Base-by-base conservation (phyloP, 2,888 invertebrate genomes). In the Elmis aenea region DNA sequence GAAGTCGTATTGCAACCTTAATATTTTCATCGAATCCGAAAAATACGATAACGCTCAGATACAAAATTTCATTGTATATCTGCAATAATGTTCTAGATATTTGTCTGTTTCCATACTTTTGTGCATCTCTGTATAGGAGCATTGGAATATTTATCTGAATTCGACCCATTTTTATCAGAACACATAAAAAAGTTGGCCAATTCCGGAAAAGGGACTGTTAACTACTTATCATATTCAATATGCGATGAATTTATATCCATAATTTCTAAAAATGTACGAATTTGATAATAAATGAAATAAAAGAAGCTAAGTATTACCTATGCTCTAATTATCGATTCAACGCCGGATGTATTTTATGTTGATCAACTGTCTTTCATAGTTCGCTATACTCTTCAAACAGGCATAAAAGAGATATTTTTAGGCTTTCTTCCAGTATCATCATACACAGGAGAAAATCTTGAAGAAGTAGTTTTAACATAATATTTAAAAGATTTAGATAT, bases 321-420 rank as follows among this genome's bases (percentile, higher is more conserved):
- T 31, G 43, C 54, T 12, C 48, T 57, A 38, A 53, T 51, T 45
- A 48, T 58, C 33, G 58, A 58, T 40, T 56, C 55, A 32, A 55
- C 57, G 40, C 54, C 55, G 35, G 54, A 57, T 48, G n/a, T 57
- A 20, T 12, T 18, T 3, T 38, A 40, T 18, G 20, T 24, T 12
- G 45, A 45, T 14, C 56, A 59, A 38, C 46, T 58, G 40, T 53
- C 51, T 38, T 49, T 51, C 13, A 48, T 55, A 13, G 47, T 58
- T 24, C 44, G 56, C 45, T 56, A 50, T 43, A 46, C 54, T 13
- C 3, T 12, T 12, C n/a, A 13, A 14, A 14, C 5, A n/a, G 26
- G 26, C 3, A 5, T 13, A 12, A n/a, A n/a, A n/a, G n/a, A n/a
- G n/a, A n/a, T n/a, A n/a, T n/a, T n/a, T n/a, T n/a, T n/a, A n/a